These are phyloP conservation scores for Cerastis leucographa DNA, from an alignment of 2,888 invertebrate genomes.

Conservation along the genomic window DNA sequence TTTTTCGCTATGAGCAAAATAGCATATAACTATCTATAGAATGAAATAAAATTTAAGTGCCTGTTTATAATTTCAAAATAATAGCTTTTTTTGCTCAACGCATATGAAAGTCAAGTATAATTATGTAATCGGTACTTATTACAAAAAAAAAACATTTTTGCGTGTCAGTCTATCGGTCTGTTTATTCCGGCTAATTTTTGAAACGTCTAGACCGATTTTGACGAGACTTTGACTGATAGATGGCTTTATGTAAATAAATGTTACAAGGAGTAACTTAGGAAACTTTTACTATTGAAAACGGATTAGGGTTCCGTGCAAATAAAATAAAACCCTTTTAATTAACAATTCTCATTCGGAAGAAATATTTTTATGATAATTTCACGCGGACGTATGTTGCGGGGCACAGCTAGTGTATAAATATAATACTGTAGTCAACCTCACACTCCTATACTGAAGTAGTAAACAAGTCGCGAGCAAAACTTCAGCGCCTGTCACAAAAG, in stretches of 20 bases:
- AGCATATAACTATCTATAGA: neutral
- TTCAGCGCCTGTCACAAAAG: constrained; percentile 66
- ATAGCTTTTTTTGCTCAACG: neutral
- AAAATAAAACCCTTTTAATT: neutral
- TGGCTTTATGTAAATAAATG: too few relatives aligned
- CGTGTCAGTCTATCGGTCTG: neutral
- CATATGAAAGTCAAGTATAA: too few relatives aligned
- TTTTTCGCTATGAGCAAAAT: neutral
- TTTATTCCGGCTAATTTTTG: neutral
- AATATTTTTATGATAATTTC: neutral
- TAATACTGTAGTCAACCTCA: neutral
- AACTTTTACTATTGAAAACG: neutral
- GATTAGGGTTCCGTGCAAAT: neutral
- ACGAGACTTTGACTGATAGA: neutral
- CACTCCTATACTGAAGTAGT: constrained; percentile 7
- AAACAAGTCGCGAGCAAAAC: constrained; percentile 51
- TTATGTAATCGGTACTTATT: too few relatives aligned
- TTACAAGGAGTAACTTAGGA: neutral
- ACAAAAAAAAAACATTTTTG: too few relatives aligned
- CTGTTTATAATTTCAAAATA: neutral
- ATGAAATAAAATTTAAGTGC: neutral
- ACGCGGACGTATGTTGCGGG: neutral
- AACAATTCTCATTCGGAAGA: neutral
- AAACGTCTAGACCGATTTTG: neutral
- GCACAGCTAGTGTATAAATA: neutral